Evolutionary conservation across 2,888 invertebrate genomes (phyloP).

Genomic region (Amphipyra berbera): DNA sequence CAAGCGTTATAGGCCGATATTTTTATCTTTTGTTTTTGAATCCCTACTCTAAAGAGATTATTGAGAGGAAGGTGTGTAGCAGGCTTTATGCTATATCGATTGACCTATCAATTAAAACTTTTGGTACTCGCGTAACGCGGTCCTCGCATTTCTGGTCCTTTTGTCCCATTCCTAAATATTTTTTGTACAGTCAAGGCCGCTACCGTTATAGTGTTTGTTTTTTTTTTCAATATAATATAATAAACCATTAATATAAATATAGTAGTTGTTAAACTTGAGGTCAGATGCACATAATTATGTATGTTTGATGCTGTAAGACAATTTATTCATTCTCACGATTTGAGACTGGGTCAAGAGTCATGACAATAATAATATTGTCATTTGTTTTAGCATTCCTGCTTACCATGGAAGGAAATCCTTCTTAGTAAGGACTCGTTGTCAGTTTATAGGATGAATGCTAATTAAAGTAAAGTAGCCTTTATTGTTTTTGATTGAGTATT

Average conservation of each 20-base stretch:
- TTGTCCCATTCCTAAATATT: neutral
- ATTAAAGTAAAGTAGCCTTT: no score
- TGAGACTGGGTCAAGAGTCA: conserved; percentile 6
- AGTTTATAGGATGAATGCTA: neutral
- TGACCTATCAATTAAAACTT: no score
- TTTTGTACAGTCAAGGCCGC: neutral
- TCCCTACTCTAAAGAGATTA: no score
- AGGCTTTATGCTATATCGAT: no score
- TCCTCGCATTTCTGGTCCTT: no score
- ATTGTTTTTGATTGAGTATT: no score
- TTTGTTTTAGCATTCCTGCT: neutral
- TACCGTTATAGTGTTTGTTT: neutral
- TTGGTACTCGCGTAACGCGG: no score
- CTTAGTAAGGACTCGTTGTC: neutral
- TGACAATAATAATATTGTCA: neutral
- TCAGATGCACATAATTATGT: conserved; percentile 3
- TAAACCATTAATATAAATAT: conserved; percentile 9
- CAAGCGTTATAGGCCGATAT: no score
- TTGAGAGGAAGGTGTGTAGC: no score
- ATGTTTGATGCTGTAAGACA: conserved; percentile 5
- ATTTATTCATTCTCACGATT: conserved; percentile 12
- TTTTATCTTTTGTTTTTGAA: no score
- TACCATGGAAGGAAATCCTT: neutral
- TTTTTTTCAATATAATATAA: conserved; percentile 1
- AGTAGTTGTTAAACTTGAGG: conserved; percentile 2